Base-by-base conservation (phyloP, 2,113 vertebrate genomes). In the Epinephelus moara region DNA sequence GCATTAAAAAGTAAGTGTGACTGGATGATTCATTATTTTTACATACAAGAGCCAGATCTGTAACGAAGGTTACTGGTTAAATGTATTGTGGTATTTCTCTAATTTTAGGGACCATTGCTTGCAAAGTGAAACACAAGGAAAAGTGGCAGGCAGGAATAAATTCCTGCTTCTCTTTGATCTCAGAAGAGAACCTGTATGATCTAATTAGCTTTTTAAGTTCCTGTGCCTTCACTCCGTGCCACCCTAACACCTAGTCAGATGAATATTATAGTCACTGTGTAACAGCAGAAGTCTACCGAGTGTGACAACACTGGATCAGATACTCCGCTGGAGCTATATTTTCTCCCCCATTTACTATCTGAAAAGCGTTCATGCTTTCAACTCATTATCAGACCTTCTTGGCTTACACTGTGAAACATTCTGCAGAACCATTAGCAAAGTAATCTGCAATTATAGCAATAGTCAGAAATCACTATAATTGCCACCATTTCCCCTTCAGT, bases 381-480 rank as follows among this genome's bases (percentile, higher is more conserved):
- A 60, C 75, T 89, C 80, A 89, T 89, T 89, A 89, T 90, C 88
- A 84, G 77, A 84, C 60, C 81, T 88, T 88, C 86, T 91, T 89
- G 71, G 71, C 70, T 90, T 89, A 78, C 70, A 86, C 55, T 25
- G 81, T 33, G 60, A 76, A 75, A 83, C 73, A 82, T 86, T 91
- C 68, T 78, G 84, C 80, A 74, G 78, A 79, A 86, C 72, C 88
- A 91, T 91, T 88, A 92, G 61, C 71, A 85, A 84, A 86, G 87
- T 93, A 89, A 93, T 87, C 82, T 82, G 67, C 86, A 92, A 92
- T 92, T 88, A 91, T 81, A 57, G 77, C 82, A 77, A 75, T 59
- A 85, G 88, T 78, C 78, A 89, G 84, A 88, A 93, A 89, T 92
- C 80, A 89, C 85, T 86, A 13, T 89, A 92, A 93, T 85, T 90